A percentile compares a stretch with the other conserved stretches of the same genome.
Conservation (phyloP, 2,888 invertebrate genomes). For the Agrypnus murinus region DNA sequence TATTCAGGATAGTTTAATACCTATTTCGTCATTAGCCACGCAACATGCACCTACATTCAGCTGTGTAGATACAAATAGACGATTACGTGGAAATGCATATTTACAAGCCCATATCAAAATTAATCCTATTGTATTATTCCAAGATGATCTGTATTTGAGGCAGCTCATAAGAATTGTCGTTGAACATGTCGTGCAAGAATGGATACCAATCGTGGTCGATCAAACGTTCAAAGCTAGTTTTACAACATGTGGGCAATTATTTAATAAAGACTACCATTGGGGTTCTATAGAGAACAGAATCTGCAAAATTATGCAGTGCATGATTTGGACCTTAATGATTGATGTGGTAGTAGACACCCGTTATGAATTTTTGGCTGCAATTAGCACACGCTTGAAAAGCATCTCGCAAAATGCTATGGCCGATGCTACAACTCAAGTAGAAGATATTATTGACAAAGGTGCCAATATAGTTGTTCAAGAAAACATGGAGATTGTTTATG, state of each 20-base stretch:
- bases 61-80: constrained; percentile 93
- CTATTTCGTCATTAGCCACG: constrained; percentile 77
- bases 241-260: constrained; percentile 96
- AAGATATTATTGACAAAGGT: constrained; percentile 93
- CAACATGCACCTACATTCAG: constrained; percentile 92
- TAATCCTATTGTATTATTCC: constrained; percentile 86
- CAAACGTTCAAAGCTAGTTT: constrained; percentile 97
- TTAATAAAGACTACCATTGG: constrained; percentile 97
- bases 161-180: constrained; percentile 91
- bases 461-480: constrained; percentile 91
- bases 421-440: constrained; percentile 76
- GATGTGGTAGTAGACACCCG: constrained; percentile 99
- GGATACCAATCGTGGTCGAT: constrained; percentile 96
- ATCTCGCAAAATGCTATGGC: constrained; percentile 83
- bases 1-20: constrained; percentile 75
- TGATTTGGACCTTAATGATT: constrained; percentile 96
- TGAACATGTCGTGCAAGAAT: constrained; percentile 96
- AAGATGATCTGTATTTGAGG: constrained; percentile 92
- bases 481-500: constrained; percentile 97
- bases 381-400: constrained; percentile 90
- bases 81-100: constrained; percentile 81
- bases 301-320: constrained; percentile 95
- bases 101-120: constrained; percentile 88
- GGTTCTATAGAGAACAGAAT: constrained; percentile 96
- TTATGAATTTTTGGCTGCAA: constrained; percentile 92